Percentiles rank a stretch among this genome's conserved stretches.
phyloP scores from a whole-genome alignment of 2,888 invertebrate species.

The Ormia ochracea region DNA sequence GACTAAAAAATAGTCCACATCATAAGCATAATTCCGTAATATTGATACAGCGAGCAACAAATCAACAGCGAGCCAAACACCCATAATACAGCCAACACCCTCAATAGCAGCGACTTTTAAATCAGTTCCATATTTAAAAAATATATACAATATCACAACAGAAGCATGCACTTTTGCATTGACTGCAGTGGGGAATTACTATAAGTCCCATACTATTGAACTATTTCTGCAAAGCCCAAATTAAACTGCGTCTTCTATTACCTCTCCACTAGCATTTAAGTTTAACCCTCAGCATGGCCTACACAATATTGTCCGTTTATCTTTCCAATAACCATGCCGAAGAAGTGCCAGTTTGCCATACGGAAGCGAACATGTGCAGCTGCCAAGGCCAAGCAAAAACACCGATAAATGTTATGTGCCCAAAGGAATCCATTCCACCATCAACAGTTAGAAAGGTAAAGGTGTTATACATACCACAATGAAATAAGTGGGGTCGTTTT shows the following conservation, averaged over 20 bases:
- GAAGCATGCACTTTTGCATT: slow-evolving; percentile 23
- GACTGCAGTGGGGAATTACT: no score
- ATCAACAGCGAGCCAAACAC: slow-evolving; percentile 9
- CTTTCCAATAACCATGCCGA: slow-evolving; percentile 30
- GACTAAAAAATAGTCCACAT: slow-evolving; percentile 21
- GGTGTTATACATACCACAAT: no score
- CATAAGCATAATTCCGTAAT: slow-evolving; percentile 35
- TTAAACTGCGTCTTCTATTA: no score
- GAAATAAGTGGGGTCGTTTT: no score
- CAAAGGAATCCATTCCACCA: slow-evolving; percentile 64
- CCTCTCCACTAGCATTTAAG: no score
- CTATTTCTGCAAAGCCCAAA: no score
- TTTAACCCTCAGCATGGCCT: no score
- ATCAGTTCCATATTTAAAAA: slow-evolving; percentile 11
- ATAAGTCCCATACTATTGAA: no score
- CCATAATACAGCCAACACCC: not conserved
- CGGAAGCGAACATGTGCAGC: slow-evolving; percentile 64
- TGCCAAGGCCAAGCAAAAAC: slow-evolving; percentile 69
- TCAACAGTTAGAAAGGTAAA: no score
- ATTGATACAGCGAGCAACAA: slow-evolving; percentile 29
- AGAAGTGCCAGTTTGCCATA: slow-evolving; percentile 57
- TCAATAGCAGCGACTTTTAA: slow-evolving; percentile 7
- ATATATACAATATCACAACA: slow-evolving; percentile 56
- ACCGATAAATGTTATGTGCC: slow-evolving; percentile 73
- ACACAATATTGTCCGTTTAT: slow-evolving; percentile 73